phyloP scores from a whole-genome alignment of 2,113 vertebrate genomes.

The Camelus bactrianus region DNA sequence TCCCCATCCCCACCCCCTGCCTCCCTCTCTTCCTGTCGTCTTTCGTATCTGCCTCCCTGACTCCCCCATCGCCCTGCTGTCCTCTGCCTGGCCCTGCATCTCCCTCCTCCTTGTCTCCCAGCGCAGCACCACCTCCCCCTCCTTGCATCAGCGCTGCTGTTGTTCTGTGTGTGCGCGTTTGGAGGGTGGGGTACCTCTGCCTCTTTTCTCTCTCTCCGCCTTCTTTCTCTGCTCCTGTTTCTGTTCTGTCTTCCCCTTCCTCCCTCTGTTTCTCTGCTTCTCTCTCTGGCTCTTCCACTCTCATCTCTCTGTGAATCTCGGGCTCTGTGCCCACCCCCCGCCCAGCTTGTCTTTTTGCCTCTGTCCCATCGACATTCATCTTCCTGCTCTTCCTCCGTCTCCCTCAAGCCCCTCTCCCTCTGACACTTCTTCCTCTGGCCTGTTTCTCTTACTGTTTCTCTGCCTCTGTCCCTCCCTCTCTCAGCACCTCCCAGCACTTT shows the following conservation, averaged over 20 bases:
- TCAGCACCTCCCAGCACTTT: background rate
- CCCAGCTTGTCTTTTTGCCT: accelerated
- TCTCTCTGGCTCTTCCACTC: background rate
- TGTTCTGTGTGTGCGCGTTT: background rate
- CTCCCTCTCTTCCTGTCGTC: background rate
- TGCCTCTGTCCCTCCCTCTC: background rate
- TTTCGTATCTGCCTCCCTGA: background rate
- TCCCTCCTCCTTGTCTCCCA: no score
- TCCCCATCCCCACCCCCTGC: accelerated
- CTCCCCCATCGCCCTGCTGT: background rate
- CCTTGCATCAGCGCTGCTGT: accelerated
- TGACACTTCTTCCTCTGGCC: background rate
- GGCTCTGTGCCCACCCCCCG: no score
- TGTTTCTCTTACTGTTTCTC: background rate
- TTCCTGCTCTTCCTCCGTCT: background rate
- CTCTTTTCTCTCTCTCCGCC: background rate
- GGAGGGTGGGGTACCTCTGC: accelerated
- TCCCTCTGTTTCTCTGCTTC: background rate
- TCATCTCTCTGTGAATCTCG: background rate
- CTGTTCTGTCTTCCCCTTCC: no score
- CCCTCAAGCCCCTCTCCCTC: accelerated
- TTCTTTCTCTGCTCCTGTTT: background rate
- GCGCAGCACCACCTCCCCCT: no score
- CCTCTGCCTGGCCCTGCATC: background rate
- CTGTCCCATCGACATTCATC: accelerated